These are phyloP conservation scores for Eilema depressum DNA, from an alignment of 2,888 invertebrate species.

Conservation along the genomic window DNA sequence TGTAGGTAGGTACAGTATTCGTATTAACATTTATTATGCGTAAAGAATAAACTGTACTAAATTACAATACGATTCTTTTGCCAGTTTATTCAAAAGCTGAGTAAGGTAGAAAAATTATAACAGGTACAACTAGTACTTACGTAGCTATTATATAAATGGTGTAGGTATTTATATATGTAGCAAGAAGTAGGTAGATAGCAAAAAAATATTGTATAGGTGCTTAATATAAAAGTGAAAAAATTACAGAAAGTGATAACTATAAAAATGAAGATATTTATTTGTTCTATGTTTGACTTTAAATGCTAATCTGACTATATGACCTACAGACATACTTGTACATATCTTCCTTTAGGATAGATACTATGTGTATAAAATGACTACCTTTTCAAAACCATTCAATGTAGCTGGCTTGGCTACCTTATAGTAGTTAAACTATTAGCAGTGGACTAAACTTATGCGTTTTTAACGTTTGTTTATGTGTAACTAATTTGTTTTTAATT, in stretches of 20 bases:
- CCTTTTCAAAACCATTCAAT: neutral
- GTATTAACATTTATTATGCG: no score
- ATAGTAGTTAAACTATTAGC: slow-evolving; percentile 18
- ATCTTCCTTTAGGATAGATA: neutral
- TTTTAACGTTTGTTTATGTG: slow-evolving; percentile 54
- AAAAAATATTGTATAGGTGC: no score
- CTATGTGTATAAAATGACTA: neutral
- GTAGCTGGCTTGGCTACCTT: neutral
- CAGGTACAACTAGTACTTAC: no score
- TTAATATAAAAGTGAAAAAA: no score
- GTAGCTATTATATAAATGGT: no score
- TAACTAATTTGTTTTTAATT: slow-evolving; percentile 76
- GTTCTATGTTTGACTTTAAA: neutral
- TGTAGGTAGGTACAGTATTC: neutral
- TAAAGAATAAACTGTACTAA: no score
- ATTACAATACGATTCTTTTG: no score
- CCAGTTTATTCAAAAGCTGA: no score
- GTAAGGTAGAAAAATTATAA: no score
- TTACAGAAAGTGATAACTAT: no score
- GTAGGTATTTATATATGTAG: no score
- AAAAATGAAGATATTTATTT: neutral
- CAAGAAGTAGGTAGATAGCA: no score
- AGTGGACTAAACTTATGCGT: slow-evolving; percentile 30
- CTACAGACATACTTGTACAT: neutral
- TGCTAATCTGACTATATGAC: neutral